phyloP scores from a whole-genome alignment of 2,888 invertebrate genomes.

The Melanophora roralis region DNA sequence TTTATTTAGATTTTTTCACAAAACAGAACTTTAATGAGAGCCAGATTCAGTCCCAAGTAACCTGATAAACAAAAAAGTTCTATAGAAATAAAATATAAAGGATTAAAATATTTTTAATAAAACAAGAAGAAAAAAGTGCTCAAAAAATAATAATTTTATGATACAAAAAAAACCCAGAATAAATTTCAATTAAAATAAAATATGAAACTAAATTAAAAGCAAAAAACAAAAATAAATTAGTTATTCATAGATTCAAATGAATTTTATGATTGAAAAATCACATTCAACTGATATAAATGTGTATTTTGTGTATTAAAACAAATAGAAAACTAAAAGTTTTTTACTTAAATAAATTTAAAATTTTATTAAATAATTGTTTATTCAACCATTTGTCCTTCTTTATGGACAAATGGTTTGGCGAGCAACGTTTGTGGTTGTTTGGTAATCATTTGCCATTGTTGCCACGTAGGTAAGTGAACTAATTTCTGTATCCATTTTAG shows the following conservation, averaged over 20 bases:
- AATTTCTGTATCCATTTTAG: background rate
- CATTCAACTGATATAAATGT: no score
- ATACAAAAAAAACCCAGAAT: constrained; percentile 28
- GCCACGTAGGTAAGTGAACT: constrained; percentile 84
- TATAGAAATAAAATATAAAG: background rate
- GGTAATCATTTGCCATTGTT: constrained; percentile 91
- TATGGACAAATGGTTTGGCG: constrained; percentile 96
- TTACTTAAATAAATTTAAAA: background rate
- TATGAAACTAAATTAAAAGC: constrained; percentile 12
- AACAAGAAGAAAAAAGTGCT: background rate
- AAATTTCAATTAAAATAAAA: constrained; percentile 38
- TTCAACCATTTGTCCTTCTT: constrained; percentile 65
- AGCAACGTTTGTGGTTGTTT: constrained; percentile 93
- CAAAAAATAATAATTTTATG: background rate
- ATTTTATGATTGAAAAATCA: background rate
- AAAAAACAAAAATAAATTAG: background rate
- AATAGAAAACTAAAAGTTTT: background rate
- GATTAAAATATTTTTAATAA: background rate
- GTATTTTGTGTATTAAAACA: background rate
- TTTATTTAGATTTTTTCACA: constrained; percentile 19
- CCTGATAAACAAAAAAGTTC: constrained; percentile 42
- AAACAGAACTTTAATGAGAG: background rate
- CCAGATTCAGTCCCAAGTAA: constrained; percentile 44
- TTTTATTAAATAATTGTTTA: background rate
- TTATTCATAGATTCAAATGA: background rate